Conservation (phyloP, 2,113 vertebrate species). For the Plestiodon gilberti region DNA sequence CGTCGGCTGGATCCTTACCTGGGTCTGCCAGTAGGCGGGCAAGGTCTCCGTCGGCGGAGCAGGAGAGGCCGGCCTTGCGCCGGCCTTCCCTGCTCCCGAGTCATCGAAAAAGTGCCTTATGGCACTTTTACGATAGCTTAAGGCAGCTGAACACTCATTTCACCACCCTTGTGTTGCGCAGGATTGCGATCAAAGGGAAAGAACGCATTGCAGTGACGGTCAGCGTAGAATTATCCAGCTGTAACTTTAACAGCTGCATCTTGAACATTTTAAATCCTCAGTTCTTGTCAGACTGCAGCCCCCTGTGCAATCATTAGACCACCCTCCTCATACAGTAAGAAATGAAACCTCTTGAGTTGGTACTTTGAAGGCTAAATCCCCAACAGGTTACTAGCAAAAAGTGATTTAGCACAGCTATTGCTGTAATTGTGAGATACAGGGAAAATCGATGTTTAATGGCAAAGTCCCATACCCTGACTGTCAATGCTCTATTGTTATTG, state of each 20-base stretch:
- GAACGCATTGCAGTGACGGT: neutral
- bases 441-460: conserved; percentile 70
- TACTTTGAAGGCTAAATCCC: conserved; percentile 48
- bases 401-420: conserved; percentile 73
- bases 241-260: neutral
- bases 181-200: too few relatives aligned
- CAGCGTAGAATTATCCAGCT: neutral
- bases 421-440: conserved; percentile 71
- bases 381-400: conserved; percentile 46
- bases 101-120: too few relatives aligned
- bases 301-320: conserved; percentile 24
- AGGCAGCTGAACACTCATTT: too few relatives aligned
- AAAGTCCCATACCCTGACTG: conserved; percentile 54
- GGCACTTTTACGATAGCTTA: too few relatives aligned
- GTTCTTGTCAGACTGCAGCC: neutral
- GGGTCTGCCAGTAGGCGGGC: too few relatives aligned
- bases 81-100: too few relatives aligned
- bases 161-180: too few relatives aligned
- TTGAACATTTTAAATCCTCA: neutral
- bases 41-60: too few relatives aligned
- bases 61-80: too few relatives aligned
- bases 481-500: conserved; percentile 58
- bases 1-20: too few relatives aligned
- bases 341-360: conserved; percentile 30
- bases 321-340: conserved; percentile 38